Evolutionary conservation across 2,113 vertebrate genomes (phyloP).

Genomic region (Columba janthina): DNA sequence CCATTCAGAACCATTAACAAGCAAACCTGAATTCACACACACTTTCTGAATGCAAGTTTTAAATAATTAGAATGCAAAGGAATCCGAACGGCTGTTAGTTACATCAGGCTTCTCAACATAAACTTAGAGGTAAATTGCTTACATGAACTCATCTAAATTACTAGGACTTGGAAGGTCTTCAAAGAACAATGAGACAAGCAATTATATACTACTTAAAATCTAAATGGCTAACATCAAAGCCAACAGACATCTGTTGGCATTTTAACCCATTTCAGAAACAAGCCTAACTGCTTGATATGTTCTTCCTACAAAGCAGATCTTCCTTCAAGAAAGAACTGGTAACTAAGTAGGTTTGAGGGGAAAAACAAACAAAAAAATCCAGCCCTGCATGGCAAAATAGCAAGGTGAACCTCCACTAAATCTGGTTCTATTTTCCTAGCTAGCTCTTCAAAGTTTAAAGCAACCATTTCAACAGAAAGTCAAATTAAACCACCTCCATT

Average conservation of each 20-base stretch:
- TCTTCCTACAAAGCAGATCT: neutral
- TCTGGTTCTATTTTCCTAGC: neutral
- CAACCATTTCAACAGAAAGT: neutral
- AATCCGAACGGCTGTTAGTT: neutral
- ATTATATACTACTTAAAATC: neutral
- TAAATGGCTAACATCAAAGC: neutral
- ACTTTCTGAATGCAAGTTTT: neutral
- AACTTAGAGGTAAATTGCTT: neutral
- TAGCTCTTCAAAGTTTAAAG: neutral
- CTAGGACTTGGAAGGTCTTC: neutral
- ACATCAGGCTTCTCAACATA: neutral
- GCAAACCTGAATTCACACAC: neutral
- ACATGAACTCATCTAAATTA: neutral
- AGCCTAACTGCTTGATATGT: neutral
- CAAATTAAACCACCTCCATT: neutral
- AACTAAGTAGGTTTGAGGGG: neutral
- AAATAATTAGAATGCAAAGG: neutral
- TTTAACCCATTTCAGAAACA: neutral
- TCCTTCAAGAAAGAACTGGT: neutral
- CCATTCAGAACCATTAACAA: neutral
- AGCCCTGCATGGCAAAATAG: neutral
- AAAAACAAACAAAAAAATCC: neutral
- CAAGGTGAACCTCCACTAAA: neutral
- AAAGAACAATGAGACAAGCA: neutral
- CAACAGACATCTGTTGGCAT: neutral